Percentiles rank a stretch among this genome's conserved stretches.
phyloP scores from a whole-genome alignment of 2,797 vertebrate genomes.

The Merluccius polli region DNA sequence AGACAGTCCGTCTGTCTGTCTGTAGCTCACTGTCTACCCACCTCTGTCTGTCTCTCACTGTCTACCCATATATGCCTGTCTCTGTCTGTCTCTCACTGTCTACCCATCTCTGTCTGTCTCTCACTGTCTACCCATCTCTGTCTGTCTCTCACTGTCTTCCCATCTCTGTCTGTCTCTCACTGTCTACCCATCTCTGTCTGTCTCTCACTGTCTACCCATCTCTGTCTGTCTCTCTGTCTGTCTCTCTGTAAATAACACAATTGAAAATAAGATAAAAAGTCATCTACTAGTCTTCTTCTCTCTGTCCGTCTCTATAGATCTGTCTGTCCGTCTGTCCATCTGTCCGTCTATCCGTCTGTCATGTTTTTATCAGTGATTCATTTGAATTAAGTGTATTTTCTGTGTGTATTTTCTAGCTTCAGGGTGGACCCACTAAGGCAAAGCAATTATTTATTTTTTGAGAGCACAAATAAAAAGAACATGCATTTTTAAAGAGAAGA shows the following conservation, averaged over 20 bases:
- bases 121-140: neutral
- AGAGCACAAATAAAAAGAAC: conserved; percentile 16
- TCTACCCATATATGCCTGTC: neutral
- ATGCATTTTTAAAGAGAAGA: conserved; percentile 15
- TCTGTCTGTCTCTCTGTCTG: too few relatives aligned
- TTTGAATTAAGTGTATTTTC: neutral
- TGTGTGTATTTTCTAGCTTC: too few relatives aligned
- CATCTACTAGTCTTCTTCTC: too few relatives aligned
- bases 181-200: too few relatives aligned
- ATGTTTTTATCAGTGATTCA: too few relatives aligned
- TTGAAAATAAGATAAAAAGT: too few relatives aligned
- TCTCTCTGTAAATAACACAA: too few relatives aligned
- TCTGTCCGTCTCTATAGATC: too few relatives aligned
- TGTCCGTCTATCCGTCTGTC: too few relatives aligned
- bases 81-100: neutral
- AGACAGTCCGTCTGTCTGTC: neutral
- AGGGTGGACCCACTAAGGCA: neutral
- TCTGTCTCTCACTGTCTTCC: neutral
- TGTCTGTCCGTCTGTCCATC: too few relatives aligned
- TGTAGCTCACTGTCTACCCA: neutral
- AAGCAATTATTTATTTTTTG: conserved; percentile 7
- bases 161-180: neutral
- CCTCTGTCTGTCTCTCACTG: neutral
- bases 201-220: neutral
- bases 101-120: neutral